Conservation (phyloP, 2,888 invertebrate species). For the Sesia apiformis region DNA sequence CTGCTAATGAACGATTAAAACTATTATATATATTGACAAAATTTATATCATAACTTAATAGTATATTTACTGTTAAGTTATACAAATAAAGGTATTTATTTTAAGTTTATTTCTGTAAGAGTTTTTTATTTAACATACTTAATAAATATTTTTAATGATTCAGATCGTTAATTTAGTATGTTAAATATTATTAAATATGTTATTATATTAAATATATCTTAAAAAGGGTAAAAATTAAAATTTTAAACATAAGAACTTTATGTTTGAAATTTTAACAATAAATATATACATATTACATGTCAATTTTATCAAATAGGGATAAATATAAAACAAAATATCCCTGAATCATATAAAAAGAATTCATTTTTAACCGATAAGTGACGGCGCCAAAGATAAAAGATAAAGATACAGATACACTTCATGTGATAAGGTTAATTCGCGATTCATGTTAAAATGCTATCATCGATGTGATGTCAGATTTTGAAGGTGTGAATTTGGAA, state of each 20-base stretch:
- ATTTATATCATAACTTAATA: too few relatives aligned
- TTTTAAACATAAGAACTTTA: not conserved
- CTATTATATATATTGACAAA: too few relatives aligned
- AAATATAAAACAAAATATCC: not conserved
- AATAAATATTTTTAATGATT: too few relatives aligned
- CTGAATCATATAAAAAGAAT: not conserved
- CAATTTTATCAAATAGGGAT: not conserved
- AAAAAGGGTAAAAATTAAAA: not conserved
- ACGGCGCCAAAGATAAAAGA: conserved; percentile 1
- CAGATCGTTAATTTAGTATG: too few relatives aligned
- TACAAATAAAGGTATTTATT: too few relatives aligned
- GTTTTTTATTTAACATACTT: too few relatives aligned
- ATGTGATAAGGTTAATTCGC: not conserved
- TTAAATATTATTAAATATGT: not conserved
- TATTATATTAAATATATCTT: not conserved
- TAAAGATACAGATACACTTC: not conserved
- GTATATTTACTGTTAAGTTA: too few relatives aligned
- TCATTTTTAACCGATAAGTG: not conserved
- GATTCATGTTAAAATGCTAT: conserved; percentile 3
- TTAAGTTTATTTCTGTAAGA: too few relatives aligned
- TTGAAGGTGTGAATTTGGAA: not conserved
- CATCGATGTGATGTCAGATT: conserved; percentile 1
- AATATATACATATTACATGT: too few relatives aligned
- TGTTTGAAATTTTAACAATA: too few relatives aligned
- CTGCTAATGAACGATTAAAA: too few relatives aligned